Evolutionary conservation across 2,113 vertebrate species (phyloP).

Genomic region (Gallinago paraguaiae): DNA sequence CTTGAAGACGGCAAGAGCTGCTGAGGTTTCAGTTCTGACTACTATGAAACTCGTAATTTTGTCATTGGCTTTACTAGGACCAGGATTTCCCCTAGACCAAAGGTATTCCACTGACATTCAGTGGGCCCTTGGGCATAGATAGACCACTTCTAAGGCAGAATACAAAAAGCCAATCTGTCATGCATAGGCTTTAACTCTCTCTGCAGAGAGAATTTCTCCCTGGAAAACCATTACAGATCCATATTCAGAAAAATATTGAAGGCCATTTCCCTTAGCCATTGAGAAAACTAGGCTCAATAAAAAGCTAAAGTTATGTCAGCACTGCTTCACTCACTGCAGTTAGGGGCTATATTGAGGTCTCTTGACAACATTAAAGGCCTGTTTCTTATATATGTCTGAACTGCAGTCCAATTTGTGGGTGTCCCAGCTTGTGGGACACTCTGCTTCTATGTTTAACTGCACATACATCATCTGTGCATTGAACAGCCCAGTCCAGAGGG

Average conservation of each 20-base stretch:
- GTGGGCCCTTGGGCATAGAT: neutral
- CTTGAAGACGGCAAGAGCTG: neutral
- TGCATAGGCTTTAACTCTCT: neutral
- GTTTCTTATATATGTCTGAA: neutral
- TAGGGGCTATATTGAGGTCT: neutral
- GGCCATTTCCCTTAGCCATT: neutral
- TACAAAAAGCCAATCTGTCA: neutral
- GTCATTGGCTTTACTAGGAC: neutral
- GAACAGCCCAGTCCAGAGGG: neutral
- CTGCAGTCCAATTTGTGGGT: neutral
- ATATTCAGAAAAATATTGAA: neutral
- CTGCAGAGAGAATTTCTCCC: neutral
- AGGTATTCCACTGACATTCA: neutral
- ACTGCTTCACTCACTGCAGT: neutral
- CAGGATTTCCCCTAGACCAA: neutral
- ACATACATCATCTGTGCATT: neutral
- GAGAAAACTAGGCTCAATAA: neutral
- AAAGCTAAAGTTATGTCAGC: neutral
- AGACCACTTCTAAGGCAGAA: neutral
- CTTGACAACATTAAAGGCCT: neutral
- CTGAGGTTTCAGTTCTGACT: conserved; percentile 50
- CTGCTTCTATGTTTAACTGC: neutral
- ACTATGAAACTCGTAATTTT: neutral
- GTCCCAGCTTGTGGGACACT: neutral
- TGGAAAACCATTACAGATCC: neutral